These are phyloP conservation scores for Chauna torquata DNA, from an alignment of 2,113 vertebrate species.

Conservation along the genomic window DNA sequence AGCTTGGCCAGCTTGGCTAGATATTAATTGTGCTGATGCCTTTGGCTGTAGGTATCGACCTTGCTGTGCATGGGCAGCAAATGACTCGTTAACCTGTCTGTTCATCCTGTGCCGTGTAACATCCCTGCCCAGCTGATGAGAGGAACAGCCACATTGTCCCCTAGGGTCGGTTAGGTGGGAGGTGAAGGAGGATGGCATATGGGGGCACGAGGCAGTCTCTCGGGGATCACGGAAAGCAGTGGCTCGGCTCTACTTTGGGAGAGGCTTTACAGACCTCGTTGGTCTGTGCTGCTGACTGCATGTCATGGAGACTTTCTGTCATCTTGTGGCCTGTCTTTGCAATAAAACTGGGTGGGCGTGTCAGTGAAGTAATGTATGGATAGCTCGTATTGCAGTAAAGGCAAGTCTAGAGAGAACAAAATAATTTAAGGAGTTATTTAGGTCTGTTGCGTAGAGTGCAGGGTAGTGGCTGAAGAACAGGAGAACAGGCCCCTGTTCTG, in stretches of 20 bases:
- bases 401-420: not conserved
- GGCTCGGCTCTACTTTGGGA: not conserved
- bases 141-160: rapidly evolving
- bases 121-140: rapidly evolving
- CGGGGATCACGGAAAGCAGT: too few species aligned
- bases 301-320: not conserved
- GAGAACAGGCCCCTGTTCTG: not conserved
- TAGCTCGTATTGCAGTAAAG: not conserved
- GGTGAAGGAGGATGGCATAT: not conserved
- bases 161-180: rapidly evolving
- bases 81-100: not conserved
- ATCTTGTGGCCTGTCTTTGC: not conserved
- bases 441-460: not conserved
- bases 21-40: not conserved
- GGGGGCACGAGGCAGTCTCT: not conserved
- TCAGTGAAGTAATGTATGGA: rapidly evolving
- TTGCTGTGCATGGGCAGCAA: not conserved
- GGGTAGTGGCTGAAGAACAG: not conserved
- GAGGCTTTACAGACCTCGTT: not conserved
- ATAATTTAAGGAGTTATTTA: not conserved
- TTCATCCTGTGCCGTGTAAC: rapidly evolving
- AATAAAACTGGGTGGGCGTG: not conserved
- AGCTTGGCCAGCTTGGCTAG: not conserved
- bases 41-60: not conserved
- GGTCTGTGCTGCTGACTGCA: rapidly evolving